These are phyloP conservation scores for Eilema depressum DNA, from an alignment of 2,888 invertebrate species.

Conservation along the genomic window DNA sequence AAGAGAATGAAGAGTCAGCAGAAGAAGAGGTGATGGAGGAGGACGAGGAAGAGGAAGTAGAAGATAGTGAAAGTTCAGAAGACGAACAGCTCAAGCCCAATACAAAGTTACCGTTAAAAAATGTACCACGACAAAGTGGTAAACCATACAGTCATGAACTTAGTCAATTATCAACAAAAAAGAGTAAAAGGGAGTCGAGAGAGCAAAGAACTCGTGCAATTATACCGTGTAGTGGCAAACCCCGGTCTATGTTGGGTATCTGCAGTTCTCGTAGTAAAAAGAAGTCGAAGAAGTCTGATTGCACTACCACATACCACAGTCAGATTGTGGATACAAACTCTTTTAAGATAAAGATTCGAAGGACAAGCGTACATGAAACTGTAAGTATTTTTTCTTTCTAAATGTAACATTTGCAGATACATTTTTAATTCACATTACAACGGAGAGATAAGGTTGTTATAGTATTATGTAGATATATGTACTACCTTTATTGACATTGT, in stretches of 20 bases:
- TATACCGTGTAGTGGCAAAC: conserved; percentile 83
- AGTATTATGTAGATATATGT: neutral
- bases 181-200: conserved; percentile 78
- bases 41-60: conserved; percentile 55
- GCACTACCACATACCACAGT: conserved; percentile 85
- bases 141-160: conserved; percentile 87
- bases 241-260: conserved; percentile 83
- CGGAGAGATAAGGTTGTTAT: neutral
- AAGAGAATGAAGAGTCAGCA: conserved; percentile 61
- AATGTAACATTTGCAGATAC: conserved; percentile 13
- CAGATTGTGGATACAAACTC: conserved; percentile 89
- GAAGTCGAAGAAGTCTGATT: conserved; percentile 80
- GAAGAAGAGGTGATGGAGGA: conserved; percentile 55
- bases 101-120: conserved; percentile 82
- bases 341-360: conserved; percentile 90
- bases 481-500: conserved; percentile 11
- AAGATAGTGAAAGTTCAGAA: conserved; percentile 76
- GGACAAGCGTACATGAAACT: conserved; percentile 83
- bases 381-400: conserved; percentile 64
- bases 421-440: conserved; percentile 20
- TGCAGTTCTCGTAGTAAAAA: conserved; percentile 81
- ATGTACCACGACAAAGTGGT: conserved; percentile 78
- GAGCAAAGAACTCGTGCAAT: conserved; percentile 76
- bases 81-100: conserved; percentile 82
- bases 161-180: conserved; percentile 86